Conservation (phyloP, 2,113 vertebrate genomes). For the Xiphophorus couchianus region DNA sequence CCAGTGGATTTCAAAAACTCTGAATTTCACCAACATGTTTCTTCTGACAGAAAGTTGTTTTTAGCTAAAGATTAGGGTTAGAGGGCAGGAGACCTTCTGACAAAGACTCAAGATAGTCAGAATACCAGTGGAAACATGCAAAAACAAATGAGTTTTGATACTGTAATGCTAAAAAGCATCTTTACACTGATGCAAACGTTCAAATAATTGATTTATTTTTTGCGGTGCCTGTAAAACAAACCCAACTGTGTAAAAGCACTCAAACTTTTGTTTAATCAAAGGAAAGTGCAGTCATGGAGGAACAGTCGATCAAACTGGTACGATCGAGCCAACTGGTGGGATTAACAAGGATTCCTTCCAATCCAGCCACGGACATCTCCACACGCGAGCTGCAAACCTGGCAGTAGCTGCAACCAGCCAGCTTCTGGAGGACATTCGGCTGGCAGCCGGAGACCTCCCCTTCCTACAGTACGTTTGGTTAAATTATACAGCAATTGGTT, state of each 20-base stretch:
- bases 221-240: background rate
- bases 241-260: background rate
- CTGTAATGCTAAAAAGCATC: no score
- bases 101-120: no score
- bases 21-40: no score
- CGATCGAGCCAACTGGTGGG: constrained; percentile 50
- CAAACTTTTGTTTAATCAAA: constrained; percentile 24
- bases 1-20: no score
- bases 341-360: constrained; percentile 71
- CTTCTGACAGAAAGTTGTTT: no score
- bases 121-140: no score
- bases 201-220: no score
- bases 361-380: constrained; percentile 61
- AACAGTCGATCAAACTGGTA: constrained; percentile 38
- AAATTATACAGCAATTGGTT: background rate
- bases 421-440: constrained; percentile 64
- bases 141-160: no score
- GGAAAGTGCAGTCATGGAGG: constrained; percentile 79
- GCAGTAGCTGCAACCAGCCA: constrained; percentile 63
- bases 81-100: no score
- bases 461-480: constrained; percentile 63
- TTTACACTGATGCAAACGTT: no score
- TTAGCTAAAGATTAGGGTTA: no score
- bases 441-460: constrained; percentile 50
- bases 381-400: constrained; percentile 53